Evolutionary conservation across 2,797 vertebrate genomes (phyloP).

Genomic region (Chaunax sp.): DNA sequence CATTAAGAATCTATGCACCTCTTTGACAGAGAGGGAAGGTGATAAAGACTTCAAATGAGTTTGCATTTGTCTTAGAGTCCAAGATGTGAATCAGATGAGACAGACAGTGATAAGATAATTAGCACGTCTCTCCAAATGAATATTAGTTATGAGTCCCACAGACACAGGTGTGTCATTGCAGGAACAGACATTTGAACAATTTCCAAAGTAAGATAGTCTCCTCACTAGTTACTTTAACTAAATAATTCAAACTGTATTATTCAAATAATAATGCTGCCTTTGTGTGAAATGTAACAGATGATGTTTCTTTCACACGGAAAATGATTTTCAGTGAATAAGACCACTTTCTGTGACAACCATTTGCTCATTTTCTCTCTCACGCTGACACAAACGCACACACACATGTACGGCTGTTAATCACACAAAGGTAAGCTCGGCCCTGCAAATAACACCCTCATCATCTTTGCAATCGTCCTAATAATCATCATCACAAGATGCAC

Average conservation of each 20-base stretch:
- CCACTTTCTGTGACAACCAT: constrained; percentile 37
- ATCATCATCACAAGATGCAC: constrained; percentile 66
- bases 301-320: constrained; percentile 59
- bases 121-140: constrained; percentile 69
- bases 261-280: constrained; percentile 33
- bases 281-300: constrained; percentile 58
- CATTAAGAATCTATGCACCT: constrained; percentile 38
- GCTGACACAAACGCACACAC: constrained; percentile 5
- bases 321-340: constrained; percentile 44
- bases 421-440: constrained; percentile 59
- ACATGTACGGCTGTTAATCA: constrained; percentile 38
- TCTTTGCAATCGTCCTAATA: constrained; percentile 63
- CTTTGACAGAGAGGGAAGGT: constrained; percentile 29
- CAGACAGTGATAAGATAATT: constrained; percentile 71
- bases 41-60: constrained; percentile 53
- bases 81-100: constrained; percentile 50
- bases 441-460: constrained; percentile 68
- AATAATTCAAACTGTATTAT: constrained; percentile 52
- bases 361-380: constrained; percentile 33
- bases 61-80: constrained; percentile 16
- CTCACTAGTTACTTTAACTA: constrained; percentile 36
- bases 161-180: constrained; percentile 56
- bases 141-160: constrained; percentile 63
- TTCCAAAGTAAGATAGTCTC: constrained; percentile 52
- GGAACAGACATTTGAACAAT: constrained; percentile 46